Conservation (phyloP, 2,113 vertebrate species). For the Protobothrops mucrosquamatus region DNA sequence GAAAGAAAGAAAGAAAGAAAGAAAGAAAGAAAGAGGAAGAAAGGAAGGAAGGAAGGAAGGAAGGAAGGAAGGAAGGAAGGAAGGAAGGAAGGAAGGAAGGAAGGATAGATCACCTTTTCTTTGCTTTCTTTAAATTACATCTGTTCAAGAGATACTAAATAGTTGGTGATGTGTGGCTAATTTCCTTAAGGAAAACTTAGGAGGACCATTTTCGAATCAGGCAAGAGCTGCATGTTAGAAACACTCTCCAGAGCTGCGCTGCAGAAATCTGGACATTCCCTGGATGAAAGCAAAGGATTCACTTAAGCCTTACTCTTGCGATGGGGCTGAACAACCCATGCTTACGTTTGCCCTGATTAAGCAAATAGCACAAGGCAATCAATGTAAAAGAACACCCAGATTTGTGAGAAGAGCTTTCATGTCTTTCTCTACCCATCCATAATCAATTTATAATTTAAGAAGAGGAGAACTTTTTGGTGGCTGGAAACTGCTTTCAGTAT, state of each 20-base stretch:
- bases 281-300: neutral
- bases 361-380: neutral
- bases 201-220: neutral
- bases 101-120: slow-evolving; percentile 60
- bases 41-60: slow-evolving; percentile 28
- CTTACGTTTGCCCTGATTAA: neutral
- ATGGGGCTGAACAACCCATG: neutral
- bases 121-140: slow-evolving; percentile 43
- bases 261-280: neutral
- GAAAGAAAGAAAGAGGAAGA: no score
- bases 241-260: neutral
- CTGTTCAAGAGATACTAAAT: slow-evolving; percentile 66
- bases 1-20: no score
- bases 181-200: slow-evolving; percentile 47
- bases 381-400: neutral
- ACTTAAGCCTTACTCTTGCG: neutral
- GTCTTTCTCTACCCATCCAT: neutral
- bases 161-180: slow-evolving; percentile 62
- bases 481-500: neutral
- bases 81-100: slow-evolving; percentile 42
- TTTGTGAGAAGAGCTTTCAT: neutral
- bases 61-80: slow-evolving; percentile 42
- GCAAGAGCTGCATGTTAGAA: neutral
- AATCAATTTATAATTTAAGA: neutral
- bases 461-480: neutral